Evolutionary conservation across 2,888 invertebrate genomes (phyloP), one percentile per base, ranked within the genome.

Genomic region (Scrobipalpa costella): DNA sequence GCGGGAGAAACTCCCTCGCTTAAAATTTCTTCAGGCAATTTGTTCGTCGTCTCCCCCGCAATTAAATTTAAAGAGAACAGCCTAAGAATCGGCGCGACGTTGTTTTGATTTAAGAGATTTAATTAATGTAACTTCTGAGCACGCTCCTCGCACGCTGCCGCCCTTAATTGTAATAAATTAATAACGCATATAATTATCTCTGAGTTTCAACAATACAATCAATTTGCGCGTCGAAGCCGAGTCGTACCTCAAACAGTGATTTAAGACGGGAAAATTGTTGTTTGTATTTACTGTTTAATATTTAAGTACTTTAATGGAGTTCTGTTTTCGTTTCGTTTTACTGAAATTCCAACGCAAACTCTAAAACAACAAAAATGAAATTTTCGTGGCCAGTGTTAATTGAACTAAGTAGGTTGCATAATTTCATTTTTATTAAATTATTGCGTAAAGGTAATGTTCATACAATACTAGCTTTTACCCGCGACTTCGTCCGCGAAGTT

Each of bases 81-180:
- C 76, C 76, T 73, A 73, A 78, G 81, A 78, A 77, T 81, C 72
- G 72, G 72, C 76, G 79, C 76, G 75, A 73, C 80, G 79, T 82
- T 86, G 85, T 85, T 87, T 86, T 87, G 85, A 86, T 86, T 86
- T 86, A 86, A 83, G 81, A 74, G 80, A 84, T 84, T 85, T 85
- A 84, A 86, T 86, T 84, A 84, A 78, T 79, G 78, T 80, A 76
- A 82, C 77, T 81, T 79, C 74, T 71, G 74, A 75, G 77, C 75
- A 75, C 77, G 76, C 73, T 77, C 70, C 71, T 71, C 67, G 73
- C 71, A 75, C 77, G 76, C 73, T 72, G 27, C 2, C 69, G 65
- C 66, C 69, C 71, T 78, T 78, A 78, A 83, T 79, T 75, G 74
- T 73, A 75, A 79, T 78, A 76, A 79, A 64, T 65, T 66, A 67